phyloP scores from a whole-genome alignment of 2,888 invertebrate genomes.

The Brachynemurus nebulosus region DNA sequence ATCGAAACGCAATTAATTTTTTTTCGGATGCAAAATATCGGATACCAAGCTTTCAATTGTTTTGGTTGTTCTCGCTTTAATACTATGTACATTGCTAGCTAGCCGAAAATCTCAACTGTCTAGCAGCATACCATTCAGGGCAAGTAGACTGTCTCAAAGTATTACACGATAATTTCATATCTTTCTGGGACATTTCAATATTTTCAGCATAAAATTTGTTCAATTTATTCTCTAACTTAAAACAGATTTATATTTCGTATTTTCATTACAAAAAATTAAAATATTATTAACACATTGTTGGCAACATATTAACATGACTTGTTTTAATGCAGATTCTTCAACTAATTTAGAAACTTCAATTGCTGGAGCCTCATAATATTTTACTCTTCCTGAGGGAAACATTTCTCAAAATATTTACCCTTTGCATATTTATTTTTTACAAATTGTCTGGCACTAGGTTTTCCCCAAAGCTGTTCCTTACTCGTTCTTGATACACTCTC shows the following conservation, averaged over 20 bases:
- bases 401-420: conserved; percentile 14
- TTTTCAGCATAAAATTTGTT: conserved; percentile 1
- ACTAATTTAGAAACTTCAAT: conserved; percentile 14
- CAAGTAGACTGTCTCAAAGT: not conserved
- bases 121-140: conserved; percentile 2
- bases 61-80: conserved; percentile 2
- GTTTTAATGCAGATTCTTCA: conserved; percentile 13
- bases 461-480: conserved; percentile 16
- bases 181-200: conserved; percentile 2
- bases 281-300: conserved; percentile 7
- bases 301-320: conserved; percentile 9
- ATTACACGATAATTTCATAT: conserved; percentile 1
- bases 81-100: not conserved
- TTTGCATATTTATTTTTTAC: conserved; percentile 16
- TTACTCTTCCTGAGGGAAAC: conserved; percentile 12
- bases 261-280: conserved; percentile 5
- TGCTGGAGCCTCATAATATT: conserved; percentile 9
- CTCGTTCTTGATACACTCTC: conserved; percentile 16
- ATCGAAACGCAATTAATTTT: conserved; percentile 5
- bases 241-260: conserved; percentile 1
- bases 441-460: conserved; percentile 13
- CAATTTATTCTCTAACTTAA: not conserved
- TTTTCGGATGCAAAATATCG: conserved; percentile 1
- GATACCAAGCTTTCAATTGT: conserved; percentile 2
- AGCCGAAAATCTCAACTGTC: conserved; percentile 1